phyloP scores from a whole-genome alignment of 2,888 invertebrate species.

The Steinernema carpocapsae region DNA sequence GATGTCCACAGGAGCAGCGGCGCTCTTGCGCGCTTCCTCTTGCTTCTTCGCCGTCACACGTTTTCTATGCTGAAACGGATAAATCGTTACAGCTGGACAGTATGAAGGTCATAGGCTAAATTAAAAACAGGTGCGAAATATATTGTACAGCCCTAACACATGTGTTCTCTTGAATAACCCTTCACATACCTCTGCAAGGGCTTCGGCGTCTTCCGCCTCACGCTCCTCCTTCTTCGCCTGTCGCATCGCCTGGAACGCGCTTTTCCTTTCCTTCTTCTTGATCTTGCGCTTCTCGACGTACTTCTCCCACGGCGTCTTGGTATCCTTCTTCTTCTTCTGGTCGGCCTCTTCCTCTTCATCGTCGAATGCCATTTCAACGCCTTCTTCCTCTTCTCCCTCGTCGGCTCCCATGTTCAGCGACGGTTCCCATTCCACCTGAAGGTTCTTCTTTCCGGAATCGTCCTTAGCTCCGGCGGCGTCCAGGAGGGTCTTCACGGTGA shows the following conservation, averaged over 20 bases:
- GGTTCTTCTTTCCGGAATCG: constrained; percentile 29
- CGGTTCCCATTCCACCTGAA: constrained; percentile 42
- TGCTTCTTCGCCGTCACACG: constrained; percentile 21
- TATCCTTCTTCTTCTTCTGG: constrained; percentile 24
- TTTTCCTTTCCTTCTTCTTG: constrained; percentile 49
- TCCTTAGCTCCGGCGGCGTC: constrained; percentile 41
- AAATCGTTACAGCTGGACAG: neutral
- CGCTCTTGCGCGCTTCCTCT: constrained; percentile 29
- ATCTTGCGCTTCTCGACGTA: constrained; percentile 49
- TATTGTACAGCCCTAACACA: no score
- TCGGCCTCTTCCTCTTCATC: constrained; percentile 33
- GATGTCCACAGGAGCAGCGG: constrained; percentile 40
- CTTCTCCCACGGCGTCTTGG: constrained; percentile 46
- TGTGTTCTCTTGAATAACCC: no score
- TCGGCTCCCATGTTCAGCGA: neutral
- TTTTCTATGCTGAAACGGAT: constrained; percentile 36
- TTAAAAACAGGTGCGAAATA: no score
- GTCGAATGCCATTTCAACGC: constrained; percentile 12
- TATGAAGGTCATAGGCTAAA: no score
- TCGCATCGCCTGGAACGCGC: neutral
- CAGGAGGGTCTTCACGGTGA: constrained; percentile 46
- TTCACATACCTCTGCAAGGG: neutral
- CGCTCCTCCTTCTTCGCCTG: constrained; percentile 34
- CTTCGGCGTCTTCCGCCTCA: constrained; percentile 34
- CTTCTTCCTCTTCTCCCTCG: constrained; percentile 32